Base-by-base conservation (phyloP, 2,888 invertebrate species). In the Chrysolina americana region DNA sequence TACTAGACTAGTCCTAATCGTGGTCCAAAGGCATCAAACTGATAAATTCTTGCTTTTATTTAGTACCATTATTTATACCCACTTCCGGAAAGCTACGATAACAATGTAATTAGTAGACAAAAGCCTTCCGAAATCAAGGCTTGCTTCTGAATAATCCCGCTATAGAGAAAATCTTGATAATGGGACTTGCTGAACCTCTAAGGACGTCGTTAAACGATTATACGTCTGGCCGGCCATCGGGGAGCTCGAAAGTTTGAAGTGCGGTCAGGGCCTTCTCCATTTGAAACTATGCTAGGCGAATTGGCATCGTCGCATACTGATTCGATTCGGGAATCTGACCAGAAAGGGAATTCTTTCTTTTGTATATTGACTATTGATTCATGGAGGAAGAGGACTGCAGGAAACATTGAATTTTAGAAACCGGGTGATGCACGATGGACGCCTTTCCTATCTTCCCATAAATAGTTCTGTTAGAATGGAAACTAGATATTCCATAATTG, bases 71-170 rank as follows among this genome's bases (percentile, higher is more conserved):
- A 59, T 59, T 59, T 59, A 59, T 59, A 23, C 59, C 36, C 59
- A 59, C n/a, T 59, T 59, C 59, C 28, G 10, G n/a, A 6, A 41
- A 41, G 41, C 15, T 23, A 48, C 23, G 68, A 68, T 68, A 68
- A 68, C 68, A 68, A 68, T 68, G 53, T 68, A 68, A 68, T 68
- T 68, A 68, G 68, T 68, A 53, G 68, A 68, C 53, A 53, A 53
- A 41, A 68, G 53, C 68, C 68, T 13, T 53, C 66, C 68, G 9
- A 68, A 68, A 68, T 68, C 68, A 53, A 23, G 28, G 59, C 36
- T 59, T 28, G 15, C 36, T 36, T 36, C 15, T 59, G 59, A 59
- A 59, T 59, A 59, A 28, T 59, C 59, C n/a, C 2, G 28, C 59
- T 28, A 59, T 8, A 59, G 59, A 28, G 59, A 36, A 59, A 59